A percentile compares a stretch with the other conserved stretches of the same genome.
Evolutionary conservation across 2,113 vertebrate genomes (phyloP).

Genomic region (Promerops cafer): DNA sequence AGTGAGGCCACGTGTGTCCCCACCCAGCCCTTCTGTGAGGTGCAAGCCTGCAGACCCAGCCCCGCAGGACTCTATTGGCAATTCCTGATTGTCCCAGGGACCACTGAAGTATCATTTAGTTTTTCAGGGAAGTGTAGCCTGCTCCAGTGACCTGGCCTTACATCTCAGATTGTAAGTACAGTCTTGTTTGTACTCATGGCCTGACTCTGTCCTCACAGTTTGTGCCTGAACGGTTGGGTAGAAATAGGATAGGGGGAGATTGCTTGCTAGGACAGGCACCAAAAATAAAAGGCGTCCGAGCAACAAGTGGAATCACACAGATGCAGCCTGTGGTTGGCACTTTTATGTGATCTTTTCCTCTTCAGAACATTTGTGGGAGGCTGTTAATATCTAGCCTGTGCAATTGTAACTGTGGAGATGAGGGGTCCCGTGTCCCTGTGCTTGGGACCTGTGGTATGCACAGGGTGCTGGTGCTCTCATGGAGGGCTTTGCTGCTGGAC

Average conservation of each 20-base stretch:
- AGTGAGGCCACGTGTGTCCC: accelerated
- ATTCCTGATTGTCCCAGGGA: accelerated
- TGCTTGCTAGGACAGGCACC: constrained; percentile 20
- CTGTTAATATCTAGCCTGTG: neutral
- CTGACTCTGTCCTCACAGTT: neutral
- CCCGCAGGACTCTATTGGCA: accelerated
- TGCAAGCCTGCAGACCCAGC: neutral
- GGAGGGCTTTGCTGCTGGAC: neutral
- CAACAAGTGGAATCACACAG: neutral
- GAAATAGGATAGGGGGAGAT: constrained; percentile 31
- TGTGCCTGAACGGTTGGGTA: neutral
- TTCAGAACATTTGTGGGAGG: neutral
- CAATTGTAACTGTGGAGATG: neutral
- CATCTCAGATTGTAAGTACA: neutral
- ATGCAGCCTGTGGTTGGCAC: neutral
- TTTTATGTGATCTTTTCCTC: neutral
- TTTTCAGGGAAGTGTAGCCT: neutral
- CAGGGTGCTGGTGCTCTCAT: accelerated
- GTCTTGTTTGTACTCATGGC: neutral
- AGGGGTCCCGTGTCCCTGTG: neutral
- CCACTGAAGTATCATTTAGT: neutral
- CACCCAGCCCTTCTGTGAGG: neutral
- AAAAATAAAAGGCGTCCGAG: constrained; percentile 30
- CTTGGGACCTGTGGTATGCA: neutral
- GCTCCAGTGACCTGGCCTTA: neutral